Base-by-base conservation (phyloP, 1,140 invertebrate genomes). In the Heterodera schachtii region DNA sequence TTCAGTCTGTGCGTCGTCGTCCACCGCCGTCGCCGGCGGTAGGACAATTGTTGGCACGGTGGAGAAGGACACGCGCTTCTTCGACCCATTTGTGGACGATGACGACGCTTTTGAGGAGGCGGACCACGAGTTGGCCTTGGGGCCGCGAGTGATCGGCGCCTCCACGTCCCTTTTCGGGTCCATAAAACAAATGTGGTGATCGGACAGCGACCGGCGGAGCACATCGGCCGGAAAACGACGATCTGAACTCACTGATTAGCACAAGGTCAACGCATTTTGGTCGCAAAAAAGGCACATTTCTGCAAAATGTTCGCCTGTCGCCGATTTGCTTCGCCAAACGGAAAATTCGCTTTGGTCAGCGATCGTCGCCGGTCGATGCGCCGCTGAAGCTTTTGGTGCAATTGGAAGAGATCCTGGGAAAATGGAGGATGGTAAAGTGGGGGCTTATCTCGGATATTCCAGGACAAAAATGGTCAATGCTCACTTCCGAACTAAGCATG, bases 101-200 rank as follows among this genome's bases (percentile, higher is more conserved):
- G 19, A 76, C 19, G 57, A 44, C 69, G 21, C 69, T 41, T 78
- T 69, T 9, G 43, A 13, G 44, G 31, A 31, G 31, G 31, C 31
- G 31, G 9, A 31, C 52, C 44, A 43, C 7, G 31, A 64, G 13
- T 41, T 57, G 43, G 4, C 43, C 46, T 78, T 47, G 46, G 47
- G 49, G 47, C 49, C 47, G 6, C 31, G 47, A 43, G n/a, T 66
- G 60, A 78, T 78, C 69, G 69, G 60, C 64, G 9, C 49, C n/a
- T 78, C 77, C 31, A 78, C 77, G 70, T 78, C 77, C 31, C 70
- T 43, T 69, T 41, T 71, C 70, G 76, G 77, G 13, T 78, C 77
- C 77, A 78, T 78, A 31, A 78, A 78, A 44, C 44, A 70, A 69
- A 78, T 78, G 44, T 78, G 77, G 47, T 78, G 64, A 43, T 78